A percentile compares a stretch with the other conserved stretches of the same genome.
These are phyloP conservation scores for Myotis vivesi DNA, from an alignment of 2,797 vertebrate species.

Conservation along the genomic window DNA sequence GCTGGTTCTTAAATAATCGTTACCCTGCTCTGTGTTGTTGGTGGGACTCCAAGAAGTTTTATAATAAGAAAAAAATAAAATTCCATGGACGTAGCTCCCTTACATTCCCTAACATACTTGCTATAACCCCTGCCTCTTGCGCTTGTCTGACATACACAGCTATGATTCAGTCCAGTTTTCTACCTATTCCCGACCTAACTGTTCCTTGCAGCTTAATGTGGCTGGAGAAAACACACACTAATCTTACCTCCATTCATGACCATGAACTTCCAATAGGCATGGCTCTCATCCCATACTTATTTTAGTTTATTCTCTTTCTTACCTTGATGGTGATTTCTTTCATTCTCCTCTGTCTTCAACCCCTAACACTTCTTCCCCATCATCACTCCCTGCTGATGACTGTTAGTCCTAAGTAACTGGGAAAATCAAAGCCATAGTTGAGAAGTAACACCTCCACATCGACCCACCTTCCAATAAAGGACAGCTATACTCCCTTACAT, in stretches of 20 bases:
- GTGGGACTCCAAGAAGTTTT: background rate
- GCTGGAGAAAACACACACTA: background rate
- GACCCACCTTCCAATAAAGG: background rate
- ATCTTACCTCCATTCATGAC: background rate
- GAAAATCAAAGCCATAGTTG: background rate
- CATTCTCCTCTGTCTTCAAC: background rate
- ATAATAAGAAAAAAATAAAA: background rate
- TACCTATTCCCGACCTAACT: background rate
- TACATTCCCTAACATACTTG: accelerated
- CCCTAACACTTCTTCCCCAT: background rate
- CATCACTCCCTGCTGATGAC: background rate
- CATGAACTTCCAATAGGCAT: background rate
- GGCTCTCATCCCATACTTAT: background rate
- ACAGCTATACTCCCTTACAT: background rate
- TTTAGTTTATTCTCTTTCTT: background rate
- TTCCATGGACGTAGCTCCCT: background rate
- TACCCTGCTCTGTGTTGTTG: too few species aligned
- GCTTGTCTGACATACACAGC: background rate
- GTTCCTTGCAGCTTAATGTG: background rate
- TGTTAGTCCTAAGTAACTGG: background rate
- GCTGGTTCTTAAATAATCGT: too few species aligned
- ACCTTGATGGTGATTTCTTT: background rate
- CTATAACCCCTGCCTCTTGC: background rate
- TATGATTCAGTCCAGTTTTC: background rate
- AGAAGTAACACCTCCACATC: background rate